Evolutionary conservation across 2,113 vertebrate species (phyloP).

Genomic region (Scophthalmus maximus): DNA sequence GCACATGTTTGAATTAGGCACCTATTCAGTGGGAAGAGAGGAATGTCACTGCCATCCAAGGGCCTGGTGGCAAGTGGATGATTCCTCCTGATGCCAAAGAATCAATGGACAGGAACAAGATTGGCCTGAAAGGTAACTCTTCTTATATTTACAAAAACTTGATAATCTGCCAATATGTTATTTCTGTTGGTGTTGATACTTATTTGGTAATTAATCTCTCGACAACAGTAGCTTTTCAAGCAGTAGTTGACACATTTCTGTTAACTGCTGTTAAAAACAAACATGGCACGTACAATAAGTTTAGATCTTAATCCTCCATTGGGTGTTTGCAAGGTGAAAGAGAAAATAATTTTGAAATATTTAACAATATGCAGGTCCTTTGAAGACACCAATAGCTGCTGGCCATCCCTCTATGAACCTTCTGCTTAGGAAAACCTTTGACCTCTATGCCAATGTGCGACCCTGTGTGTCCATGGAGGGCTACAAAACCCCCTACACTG

Average conservation of each 20-base stretch:
- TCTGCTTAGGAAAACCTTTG: slow-evolving; percentile 93
- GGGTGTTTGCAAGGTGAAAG: background rate
- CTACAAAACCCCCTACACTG: slow-evolving; percentile 92
- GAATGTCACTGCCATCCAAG: slow-evolving; percentile 92
- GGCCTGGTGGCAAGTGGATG: slow-evolving; percentile 95
- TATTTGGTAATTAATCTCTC: too few relatives aligned
- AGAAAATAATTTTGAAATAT: slow-evolving; percentile 63
- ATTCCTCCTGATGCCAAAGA: slow-evolving; percentile 97
- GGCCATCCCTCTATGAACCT: slow-evolving; percentile 98
- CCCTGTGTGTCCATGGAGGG: slow-evolving; percentile 96
- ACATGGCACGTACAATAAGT: background rate
- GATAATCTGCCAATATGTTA: background rate
- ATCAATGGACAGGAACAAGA: slow-evolving; percentile 98
- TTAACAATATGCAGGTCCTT: slow-evolving; percentile 83
- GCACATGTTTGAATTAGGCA: slow-evolving; percentile 74
- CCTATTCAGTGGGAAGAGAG: slow-evolving; percentile 96
- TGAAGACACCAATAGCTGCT: slow-evolving; percentile 96
- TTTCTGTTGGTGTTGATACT: background rate
- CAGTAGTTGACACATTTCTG: background rate
- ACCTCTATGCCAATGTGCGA: slow-evolving; percentile 95
- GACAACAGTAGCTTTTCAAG: too few relatives aligned
- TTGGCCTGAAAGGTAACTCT: slow-evolving; percentile 92
- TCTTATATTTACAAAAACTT: background rate
- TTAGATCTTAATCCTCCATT: too few relatives aligned
- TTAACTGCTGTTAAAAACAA: background rate